phyloP scores from a whole-genome alignment of 2,888 invertebrate species.

The Erebia ligea region DNA sequence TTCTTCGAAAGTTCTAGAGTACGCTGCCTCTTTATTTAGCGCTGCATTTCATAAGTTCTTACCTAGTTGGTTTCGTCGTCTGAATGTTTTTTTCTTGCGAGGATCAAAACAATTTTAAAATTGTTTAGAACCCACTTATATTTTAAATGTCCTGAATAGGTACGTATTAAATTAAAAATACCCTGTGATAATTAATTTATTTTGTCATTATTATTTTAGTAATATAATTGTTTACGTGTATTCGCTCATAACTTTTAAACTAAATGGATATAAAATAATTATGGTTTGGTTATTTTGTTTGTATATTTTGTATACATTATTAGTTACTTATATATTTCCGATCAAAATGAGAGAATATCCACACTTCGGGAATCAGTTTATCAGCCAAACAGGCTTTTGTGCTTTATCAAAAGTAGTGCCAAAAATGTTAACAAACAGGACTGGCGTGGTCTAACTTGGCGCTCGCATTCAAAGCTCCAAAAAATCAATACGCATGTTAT shows the following conservation, averaged over 20 bases:
- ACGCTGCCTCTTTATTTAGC: slow-evolving; percentile 25
- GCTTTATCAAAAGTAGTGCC: slow-evolving; percentile 18
- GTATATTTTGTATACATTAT: too few species aligned
- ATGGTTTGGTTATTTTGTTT: too few species aligned
- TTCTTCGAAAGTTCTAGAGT: slow-evolving; percentile 23
- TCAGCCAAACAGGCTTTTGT: neutral
- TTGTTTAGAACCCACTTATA: too few species aligned
- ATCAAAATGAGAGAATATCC: neutral
- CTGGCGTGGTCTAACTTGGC: slow-evolving; percentile 9
- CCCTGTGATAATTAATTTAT: too few species aligned
- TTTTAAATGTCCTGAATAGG: too few species aligned
- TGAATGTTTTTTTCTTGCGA: neutral
- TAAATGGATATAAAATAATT: too few species aligned
- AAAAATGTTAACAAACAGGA: slow-evolving; percentile 12
- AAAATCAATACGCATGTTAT: slow-evolving; percentile 8
- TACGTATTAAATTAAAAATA: too few species aligned
- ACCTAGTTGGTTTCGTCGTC: neutral
- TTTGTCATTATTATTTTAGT: too few species aligned
- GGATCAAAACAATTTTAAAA: neutral
- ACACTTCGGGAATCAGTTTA: slow-evolving; percentile 5
- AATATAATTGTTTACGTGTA: too few species aligned
- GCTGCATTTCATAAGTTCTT: slow-evolving; percentile 6
- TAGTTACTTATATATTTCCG: too few species aligned
- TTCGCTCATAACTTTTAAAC: too few species aligned
- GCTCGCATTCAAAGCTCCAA: slow-evolving; percentile 1